Percentiles rank a stretch among this genome's conserved stretches.
Conservation (phyloP, 2,888 invertebrate species). For the Megastigmus dorsalis region DNA sequence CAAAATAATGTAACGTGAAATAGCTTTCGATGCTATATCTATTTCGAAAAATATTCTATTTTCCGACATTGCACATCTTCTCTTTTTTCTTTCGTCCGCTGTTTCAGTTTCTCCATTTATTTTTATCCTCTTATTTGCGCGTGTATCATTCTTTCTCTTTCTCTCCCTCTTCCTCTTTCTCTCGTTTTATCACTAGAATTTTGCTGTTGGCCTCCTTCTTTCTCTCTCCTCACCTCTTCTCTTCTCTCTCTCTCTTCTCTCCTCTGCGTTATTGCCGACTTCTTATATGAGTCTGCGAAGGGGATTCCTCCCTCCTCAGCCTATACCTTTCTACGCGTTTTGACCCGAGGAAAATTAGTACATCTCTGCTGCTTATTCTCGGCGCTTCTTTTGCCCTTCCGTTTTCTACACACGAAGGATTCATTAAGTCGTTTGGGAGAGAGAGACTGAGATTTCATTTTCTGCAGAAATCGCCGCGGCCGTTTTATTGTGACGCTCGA, state of each 20-base stretch:
- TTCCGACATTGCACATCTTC: not conserved
- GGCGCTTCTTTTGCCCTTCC: not conserved
- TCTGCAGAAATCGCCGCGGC: constrained; percentile 22
- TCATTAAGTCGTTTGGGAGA: constrained; percentile 43
- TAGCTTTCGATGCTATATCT: no score
- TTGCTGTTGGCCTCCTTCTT: constrained; percentile 25
- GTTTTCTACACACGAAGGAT: constrained; percentile 11
- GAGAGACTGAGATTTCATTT: constrained; percentile 46
- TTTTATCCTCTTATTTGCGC: not conserved
- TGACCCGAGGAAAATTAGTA: constrained; percentile 48
- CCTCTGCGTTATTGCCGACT: constrained; percentile 5
- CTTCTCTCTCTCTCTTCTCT: constrained; percentile 7
- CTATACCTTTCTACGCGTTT: not conserved
- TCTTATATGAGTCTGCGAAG: constrained; percentile 27
- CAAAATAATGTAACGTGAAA: no score
- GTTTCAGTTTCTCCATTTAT: not conserved
- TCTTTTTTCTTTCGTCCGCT: not conserved
- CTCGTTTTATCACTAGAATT: not conserved
- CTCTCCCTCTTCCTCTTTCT: not conserved
- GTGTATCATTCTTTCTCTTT: not conserved
- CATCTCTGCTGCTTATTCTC: constrained; percentile 40
- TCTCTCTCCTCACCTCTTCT: constrained; percentile 1
- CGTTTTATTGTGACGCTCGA: constrained; percentile 28
- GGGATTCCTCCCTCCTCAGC: constrained; percentile 14
- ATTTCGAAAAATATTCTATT: no score